Evolutionary conservation across 2,113 vertebrate species (phyloP).

Genomic region (Oriolus oriolus): DNA sequence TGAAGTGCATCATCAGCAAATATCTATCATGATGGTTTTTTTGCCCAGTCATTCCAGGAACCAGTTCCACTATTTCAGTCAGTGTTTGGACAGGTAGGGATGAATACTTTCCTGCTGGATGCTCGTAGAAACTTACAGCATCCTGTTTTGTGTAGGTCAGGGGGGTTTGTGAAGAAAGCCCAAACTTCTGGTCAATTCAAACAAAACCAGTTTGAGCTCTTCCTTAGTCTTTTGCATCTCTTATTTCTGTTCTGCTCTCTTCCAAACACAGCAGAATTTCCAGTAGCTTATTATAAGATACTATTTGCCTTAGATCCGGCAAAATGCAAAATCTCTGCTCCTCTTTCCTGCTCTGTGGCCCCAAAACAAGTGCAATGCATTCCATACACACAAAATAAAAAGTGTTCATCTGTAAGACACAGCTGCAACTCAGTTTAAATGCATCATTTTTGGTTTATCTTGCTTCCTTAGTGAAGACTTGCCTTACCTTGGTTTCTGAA

Average conservation of each 20-base stretch:
- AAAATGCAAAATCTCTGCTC: not conserved
- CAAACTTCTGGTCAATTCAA: not conserved
- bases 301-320: not conserved
- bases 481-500: not conserved
- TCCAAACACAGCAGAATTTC: not conserved
- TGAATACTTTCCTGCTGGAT: not conserved
- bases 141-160: not conserved
- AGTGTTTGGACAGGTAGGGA: not conserved
- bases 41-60: not conserved
- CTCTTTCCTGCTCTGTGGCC: not conserved
- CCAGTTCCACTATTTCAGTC: not conserved
- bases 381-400: not conserved
- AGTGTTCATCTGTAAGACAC: not conserved
- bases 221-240: not conserved
- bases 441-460: not conserved
- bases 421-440: not conserved
- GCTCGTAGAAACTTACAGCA: not conserved
- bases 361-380: not conserved
- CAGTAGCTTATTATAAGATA: not conserved
- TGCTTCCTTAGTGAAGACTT: not conserved
- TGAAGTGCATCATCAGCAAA: not conserved
- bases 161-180: not conserved
- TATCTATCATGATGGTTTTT: not conserved
- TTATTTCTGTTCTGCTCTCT: not conserved
- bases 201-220: not conserved